Evolutionary conservation across 2,113 vertebrate species (phyloP).

Genomic region (Engystomops pustulosus): DNA sequence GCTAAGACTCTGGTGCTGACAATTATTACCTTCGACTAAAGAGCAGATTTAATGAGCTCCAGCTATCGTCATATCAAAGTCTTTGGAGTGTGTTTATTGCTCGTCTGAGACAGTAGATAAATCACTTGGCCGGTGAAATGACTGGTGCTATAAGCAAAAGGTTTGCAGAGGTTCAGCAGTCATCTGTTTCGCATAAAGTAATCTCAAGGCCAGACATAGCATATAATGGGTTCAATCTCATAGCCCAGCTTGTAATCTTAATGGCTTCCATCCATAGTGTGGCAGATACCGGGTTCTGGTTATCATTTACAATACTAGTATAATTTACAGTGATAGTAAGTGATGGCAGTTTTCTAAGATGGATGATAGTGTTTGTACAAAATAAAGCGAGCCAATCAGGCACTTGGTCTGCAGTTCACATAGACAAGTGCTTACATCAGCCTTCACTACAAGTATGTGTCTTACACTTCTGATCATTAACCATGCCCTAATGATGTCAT

Average conservation of each 20-base stretch:
- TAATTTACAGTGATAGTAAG: slow-evolving; percentile 8
- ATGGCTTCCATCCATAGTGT: slow-evolving; percentile 18
- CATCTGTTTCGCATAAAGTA: slow-evolving; percentile 20
- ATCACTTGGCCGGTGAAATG: neutral
- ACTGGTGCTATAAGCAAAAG: neutral
- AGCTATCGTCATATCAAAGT: neutral
- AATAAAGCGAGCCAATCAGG: neutral
- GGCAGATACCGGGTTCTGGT: neutral
- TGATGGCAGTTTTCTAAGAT: neutral
- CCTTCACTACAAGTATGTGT: neutral
- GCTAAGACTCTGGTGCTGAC: neutral
- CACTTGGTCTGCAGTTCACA: neutral
- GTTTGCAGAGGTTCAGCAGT: neutral
- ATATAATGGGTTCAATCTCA: slow-evolving; percentile 15
- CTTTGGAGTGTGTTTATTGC: neutral
- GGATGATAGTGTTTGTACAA: neutral
- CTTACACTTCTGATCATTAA: neutral
- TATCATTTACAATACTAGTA: neutral
- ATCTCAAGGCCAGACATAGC: neutral
- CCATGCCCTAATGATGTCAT: neutral
- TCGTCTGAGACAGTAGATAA: neutral
- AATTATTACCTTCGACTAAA: neutral
- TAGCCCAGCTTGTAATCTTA: neutral
- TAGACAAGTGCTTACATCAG: slow-evolving; percentile 3
- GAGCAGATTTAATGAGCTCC: neutral